Evolutionary conservation across 2,113 vertebrate genomes (phyloP).

Genomic region (Steatornis caripensis): DNA sequence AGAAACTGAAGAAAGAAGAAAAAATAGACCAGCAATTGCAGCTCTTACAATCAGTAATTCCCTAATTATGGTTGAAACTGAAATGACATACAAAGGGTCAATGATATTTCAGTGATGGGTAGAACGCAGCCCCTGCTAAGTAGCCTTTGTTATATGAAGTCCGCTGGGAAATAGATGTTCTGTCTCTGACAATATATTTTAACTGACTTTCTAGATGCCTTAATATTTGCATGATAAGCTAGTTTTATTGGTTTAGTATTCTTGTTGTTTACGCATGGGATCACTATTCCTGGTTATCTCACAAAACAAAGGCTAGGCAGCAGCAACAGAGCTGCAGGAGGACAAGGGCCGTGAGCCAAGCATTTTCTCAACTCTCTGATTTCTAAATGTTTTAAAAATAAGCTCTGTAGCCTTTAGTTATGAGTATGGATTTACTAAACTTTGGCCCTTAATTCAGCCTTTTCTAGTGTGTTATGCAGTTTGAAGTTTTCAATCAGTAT

Average conservation of each 20-base stretch:
- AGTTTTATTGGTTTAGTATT: constrained; percentile 90
- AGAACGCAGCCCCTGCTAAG: constrained; percentile 82
- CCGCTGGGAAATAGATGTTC: constrained; percentile 96
- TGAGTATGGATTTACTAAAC: constrained; percentile 78
- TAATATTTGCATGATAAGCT: constrained; percentile 99
- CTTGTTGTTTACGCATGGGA: constrained; percentile 88
- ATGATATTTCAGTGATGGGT: constrained; percentile 84
- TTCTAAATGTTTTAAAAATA: constrained; percentile 73
- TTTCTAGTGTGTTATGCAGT: constrained; percentile 76
- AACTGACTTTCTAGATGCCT: constrained; percentile 97
- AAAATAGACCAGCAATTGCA: constrained; percentile 79
- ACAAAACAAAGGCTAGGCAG: constrained; percentile 80
- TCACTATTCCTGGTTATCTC: constrained; percentile 89
- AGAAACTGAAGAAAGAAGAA: constrained; percentile 76
- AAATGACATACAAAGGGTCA: constrained; percentile 76
- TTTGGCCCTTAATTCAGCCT: constrained; percentile 78
- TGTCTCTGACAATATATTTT: constrained; percentile 89
- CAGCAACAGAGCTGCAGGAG: constrained; percentile 70
- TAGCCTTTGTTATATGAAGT: constrained; percentile 94
- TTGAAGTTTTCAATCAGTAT: constrained; percentile 72
- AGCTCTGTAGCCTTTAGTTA: constrained; percentile 79
- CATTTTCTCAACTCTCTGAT: constrained; percentile 74
- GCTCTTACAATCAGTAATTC: constrained; percentile 84
- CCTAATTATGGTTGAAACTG: constrained; percentile 74
- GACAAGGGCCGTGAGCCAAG: constrained; percentile 69